Percentiles rank a stretch among this genome's conserved stretches.
Evolutionary conservation across 1,140 invertebrate species (phyloP).

Genomic region (Platyura marginata): DNA sequence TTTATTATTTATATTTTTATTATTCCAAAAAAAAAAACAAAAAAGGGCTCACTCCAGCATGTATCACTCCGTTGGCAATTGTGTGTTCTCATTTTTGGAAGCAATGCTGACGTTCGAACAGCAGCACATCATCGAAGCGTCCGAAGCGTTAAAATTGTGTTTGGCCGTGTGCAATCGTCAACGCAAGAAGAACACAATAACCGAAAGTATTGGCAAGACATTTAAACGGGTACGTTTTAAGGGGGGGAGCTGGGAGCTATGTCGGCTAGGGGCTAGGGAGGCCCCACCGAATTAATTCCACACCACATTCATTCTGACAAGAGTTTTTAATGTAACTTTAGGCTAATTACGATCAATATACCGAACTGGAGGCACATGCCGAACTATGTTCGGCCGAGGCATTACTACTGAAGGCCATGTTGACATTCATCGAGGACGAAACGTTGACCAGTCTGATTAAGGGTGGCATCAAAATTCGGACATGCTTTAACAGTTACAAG

Average conservation of each 20-base stretch:
- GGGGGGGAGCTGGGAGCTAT: too few relatives aligned
- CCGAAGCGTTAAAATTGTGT: conserved; percentile 49
- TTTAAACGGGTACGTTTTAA: conserved; percentile 36
- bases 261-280: too few relatives aligned
- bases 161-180: conserved; percentile 57
- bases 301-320: too few relatives aligned
- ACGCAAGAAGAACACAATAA: conserved; percentile 49
- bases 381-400: conserved; percentile 89
- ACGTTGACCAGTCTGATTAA: conserved; percentile 84
- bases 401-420: conserved; percentile 65
- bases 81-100: conserved; percentile 79
- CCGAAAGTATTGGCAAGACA: conserved; percentile 63
- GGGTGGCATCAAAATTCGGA: conserved; percentile 81
- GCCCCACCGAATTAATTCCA: too few relatives aligned
- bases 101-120: conserved; percentile 86
- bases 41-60: conserved; percentile 50
- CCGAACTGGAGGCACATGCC: conserved; percentile 77
- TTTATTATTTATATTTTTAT: too few relatives aligned
- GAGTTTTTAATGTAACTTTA: too few relatives aligned
- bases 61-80: conserved; percentile 81
- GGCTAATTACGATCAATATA: conserved; percentile 56
- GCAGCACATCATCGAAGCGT: conserved; percentile 52
- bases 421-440: conserved; percentile 90
- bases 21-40: too few relatives aligned
- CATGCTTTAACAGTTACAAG: conserved; percentile 86